Evolutionary conservation across 1,140 invertebrate species (phyloP).

Genomic region (Meloidogyne hapla): DNA sequence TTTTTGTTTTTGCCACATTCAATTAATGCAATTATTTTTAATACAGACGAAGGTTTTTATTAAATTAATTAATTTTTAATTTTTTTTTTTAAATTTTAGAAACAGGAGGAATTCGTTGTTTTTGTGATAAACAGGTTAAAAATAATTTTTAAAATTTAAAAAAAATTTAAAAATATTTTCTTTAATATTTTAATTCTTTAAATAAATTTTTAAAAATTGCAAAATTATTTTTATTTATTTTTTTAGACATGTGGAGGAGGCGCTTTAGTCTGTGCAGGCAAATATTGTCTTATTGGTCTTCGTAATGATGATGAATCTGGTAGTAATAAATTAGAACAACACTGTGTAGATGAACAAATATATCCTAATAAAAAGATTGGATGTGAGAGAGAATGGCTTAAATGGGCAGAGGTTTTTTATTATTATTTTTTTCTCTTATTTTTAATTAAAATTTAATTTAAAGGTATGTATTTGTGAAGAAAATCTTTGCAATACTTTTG

Average conservation of each 20-base stretch:
- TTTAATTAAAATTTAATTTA: neutral
- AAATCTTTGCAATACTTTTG: constrained; percentile 25
- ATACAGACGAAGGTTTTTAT: neutral
- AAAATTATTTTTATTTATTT: constrained; percentile 12
- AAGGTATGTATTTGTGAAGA: constrained; percentile 24
- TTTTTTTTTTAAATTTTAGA: neutral
- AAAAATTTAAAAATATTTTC: constrained; percentile 3
- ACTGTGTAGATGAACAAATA: constrained; percentile 9
- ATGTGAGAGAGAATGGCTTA: constrained; percentile 17
- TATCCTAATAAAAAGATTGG: neutral
- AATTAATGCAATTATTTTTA: neutral
- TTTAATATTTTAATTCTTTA: neutral
- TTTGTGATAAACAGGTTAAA: constrained; percentile 23
- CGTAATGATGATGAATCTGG: constrained; percentile 12
- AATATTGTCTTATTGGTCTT: constrained; percentile 22
- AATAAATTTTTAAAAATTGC: too few species aligned
- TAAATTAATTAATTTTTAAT: neutral
- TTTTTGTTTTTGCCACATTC: neutral
- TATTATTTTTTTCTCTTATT: neutral
- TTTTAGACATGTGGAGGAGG: constrained; percentile 24
- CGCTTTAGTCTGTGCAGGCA: constrained; percentile 15
- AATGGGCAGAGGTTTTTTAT: constrained; percentile 23
- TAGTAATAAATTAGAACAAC: constrained; percentile 7
- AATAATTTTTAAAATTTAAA: neutral
- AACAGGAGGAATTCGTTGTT: constrained; percentile 13